A percentile compares a stretch with the other conserved stretches of the same genome.
Conservation (phyloP, 2,113 vertebrate species). For the Caracal caracal region DNA sequence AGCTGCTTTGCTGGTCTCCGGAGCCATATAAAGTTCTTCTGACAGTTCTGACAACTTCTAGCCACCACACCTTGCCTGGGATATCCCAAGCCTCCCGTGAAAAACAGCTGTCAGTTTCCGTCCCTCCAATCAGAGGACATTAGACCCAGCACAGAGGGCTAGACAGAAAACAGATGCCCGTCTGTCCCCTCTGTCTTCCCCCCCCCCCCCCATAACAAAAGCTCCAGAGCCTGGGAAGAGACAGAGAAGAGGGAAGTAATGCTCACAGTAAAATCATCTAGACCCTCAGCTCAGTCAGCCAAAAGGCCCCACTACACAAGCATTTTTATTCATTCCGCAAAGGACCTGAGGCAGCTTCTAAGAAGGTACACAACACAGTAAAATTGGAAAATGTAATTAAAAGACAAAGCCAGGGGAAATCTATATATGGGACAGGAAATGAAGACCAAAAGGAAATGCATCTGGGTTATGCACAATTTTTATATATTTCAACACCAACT, state of each 20-base stretch:
- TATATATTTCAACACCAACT: background rate
- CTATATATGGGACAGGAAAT: background rate
- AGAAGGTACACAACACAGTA: background rate
- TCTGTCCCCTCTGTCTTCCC: background rate
- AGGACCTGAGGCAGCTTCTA: constrained; percentile 6
- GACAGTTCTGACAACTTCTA: background rate
- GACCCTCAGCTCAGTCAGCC: background rate
- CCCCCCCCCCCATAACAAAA: background rate
- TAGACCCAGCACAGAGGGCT: background rate
- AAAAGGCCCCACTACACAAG: background rate
- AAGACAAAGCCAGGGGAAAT: constrained; percentile 43
- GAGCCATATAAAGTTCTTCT: background rate
- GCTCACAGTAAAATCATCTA: background rate
- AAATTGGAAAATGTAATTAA: constrained; percentile 28
- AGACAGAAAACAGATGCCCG: background rate
- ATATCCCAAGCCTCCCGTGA: background rate
- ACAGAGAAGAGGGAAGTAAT: background rate
- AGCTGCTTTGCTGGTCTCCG: background rate
- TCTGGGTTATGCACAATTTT: background rate
- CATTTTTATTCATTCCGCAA: background rate
- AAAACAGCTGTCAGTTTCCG: background rate
- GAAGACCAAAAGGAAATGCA: background rate
- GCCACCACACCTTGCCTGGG: background rate
- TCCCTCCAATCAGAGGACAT: background rate
- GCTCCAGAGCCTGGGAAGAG: too few relatives aligned